A percentile compares a stretch with the other conserved stretches of the same genome.
These are phyloP conservation scores for Bergia sp. DNA, from an alignment of 92 coral and sea anemone genomes.

Conservation along the genomic window DNA sequence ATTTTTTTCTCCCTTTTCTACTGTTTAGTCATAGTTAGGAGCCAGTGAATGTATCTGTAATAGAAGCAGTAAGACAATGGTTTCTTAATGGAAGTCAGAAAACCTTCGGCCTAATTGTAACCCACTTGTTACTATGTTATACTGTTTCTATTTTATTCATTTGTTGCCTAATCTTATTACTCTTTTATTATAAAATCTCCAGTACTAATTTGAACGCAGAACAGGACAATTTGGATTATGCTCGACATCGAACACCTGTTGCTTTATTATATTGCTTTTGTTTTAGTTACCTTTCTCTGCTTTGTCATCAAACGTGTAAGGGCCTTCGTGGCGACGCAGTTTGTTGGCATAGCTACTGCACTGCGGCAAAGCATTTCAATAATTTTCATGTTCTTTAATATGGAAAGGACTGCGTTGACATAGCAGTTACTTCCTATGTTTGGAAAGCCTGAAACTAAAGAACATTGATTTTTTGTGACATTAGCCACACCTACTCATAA, in stretches of 20 bases:
- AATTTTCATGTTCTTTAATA: not conserved
- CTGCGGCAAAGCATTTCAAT: not conserved
- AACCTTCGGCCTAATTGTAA: no score
- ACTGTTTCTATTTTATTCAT: not conserved
- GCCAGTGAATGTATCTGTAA: no score
- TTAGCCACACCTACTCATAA: not conserved
- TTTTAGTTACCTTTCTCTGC: not conserved
- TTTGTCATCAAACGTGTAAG: not conserved
- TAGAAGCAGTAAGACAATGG: no score
- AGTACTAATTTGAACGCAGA: not conserved
- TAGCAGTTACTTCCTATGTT: conserved; percentile 14
- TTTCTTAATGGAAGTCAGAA: no score
- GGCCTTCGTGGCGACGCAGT: not conserved
- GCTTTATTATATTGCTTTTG: not conserved
- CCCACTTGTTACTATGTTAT: not conserved
- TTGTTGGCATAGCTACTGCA: not conserved
- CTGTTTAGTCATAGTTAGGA: no score
- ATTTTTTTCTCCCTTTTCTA: no score
- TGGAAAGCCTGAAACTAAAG: not conserved
- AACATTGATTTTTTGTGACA: not conserved
- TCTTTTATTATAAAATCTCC: not conserved
- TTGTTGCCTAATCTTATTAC: not conserved
- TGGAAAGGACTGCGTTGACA: conserved; percentile 1
- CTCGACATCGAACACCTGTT: not conserved
- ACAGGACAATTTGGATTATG: not conserved